Conservation (phyloP, 2,797 vertebrate species). For the Hippocampus kuda region DNA sequence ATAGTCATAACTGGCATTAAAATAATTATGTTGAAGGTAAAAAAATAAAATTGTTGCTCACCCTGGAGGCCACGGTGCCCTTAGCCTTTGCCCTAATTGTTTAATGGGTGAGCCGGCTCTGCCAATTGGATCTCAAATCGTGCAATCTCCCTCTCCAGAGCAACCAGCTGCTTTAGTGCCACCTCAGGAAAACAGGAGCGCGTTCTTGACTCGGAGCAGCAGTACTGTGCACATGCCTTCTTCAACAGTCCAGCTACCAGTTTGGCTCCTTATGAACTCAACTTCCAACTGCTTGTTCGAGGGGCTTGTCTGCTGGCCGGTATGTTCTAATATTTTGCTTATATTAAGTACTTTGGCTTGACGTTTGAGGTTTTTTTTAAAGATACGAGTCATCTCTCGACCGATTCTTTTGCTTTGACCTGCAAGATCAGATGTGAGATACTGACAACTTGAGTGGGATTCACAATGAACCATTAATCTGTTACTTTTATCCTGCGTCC, state of each 20-base stretch:
- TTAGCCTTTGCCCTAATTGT: too few relatives aligned
- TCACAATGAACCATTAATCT: too few relatives aligned
- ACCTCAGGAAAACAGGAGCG: conserved; percentile 65
- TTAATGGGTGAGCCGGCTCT: too few relatives aligned
- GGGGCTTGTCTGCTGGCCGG: conserved; percentile 92
- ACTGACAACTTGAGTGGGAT: too few relatives aligned
- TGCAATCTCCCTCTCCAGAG: conserved; percentile 50
- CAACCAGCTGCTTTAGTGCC: conserved; percentile 83
- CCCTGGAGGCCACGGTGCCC: too few relatives aligned
- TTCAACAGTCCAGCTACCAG: conserved; percentile 77
- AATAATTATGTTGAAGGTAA: too few relatives aligned
- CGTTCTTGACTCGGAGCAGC: conserved; percentile 51
- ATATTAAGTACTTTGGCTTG: not conserved
- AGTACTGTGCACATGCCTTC: conserved; percentile 62
- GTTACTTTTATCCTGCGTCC: too few relatives aligned
- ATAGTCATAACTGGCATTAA: too few relatives aligned
- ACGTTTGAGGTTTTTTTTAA: not conserved
- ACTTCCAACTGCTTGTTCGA: conserved; percentile 90
- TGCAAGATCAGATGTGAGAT: too few relatives aligned
- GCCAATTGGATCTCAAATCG: conserved; percentile 1
- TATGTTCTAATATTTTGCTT: conserved; percentile 36
- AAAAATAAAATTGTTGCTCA: too few relatives aligned
- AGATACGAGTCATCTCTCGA: too few relatives aligned
- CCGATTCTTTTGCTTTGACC: too few relatives aligned
- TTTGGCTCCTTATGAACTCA: conserved; percentile 82